Conservation (phyloP, 2,888 invertebrate species). For the Lucinisca nassula region DNA sequence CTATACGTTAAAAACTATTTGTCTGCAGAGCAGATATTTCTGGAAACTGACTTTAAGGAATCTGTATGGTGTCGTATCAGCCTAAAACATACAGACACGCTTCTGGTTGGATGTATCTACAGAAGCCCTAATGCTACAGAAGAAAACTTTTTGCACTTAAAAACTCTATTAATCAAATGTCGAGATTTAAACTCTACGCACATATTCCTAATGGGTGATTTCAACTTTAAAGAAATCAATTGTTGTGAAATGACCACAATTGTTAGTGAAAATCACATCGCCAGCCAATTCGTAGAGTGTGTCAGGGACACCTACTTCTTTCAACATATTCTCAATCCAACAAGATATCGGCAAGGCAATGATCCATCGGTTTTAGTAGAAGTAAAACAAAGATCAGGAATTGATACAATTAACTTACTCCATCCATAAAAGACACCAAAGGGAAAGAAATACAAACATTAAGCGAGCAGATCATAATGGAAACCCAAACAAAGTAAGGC, state of each 20-base stretch:
- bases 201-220: not conserved
- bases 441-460: no score
- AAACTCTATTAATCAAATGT: not conserved
- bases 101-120: not conserved
- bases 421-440: no score
- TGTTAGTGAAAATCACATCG: not conserved
- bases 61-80: not conserved
- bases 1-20: not conserved
- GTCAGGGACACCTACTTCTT: not conserved
- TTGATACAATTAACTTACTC: no score
- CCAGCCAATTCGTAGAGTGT: not conserved
- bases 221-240: not conserved
- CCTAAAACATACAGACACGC: not conserved
- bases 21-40: not conserved
- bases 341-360: not conserved
- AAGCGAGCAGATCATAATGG: no score
- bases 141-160: not conserved
- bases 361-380: not conserved
- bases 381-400: no score
- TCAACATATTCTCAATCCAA: not conserved
- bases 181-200: not conserved
- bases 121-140: slow-evolving; percentile 1
- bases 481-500: no score
- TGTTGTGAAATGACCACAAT: not conserved
- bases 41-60: not conserved